Conservation (phyloP, 2,797 vertebrate genomes). For the Alauda arvensis region DNA sequence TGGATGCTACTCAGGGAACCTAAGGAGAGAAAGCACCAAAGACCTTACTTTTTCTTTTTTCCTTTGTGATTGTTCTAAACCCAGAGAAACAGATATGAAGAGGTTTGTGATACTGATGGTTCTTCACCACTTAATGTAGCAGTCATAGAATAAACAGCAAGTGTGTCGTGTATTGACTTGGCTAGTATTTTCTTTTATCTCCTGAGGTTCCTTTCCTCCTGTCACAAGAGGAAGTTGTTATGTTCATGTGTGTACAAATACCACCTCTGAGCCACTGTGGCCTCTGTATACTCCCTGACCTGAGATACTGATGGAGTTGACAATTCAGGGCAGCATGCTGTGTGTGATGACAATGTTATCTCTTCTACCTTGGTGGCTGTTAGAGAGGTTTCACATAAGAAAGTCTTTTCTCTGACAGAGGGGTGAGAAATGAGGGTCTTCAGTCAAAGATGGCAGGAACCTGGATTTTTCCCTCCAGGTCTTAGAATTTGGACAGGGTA, state of each 20-base stretch:
- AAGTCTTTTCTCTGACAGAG: neutral
- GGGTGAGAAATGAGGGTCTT: neutral
- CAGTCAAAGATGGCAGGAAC: neutral
- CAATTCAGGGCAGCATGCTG: neutral
- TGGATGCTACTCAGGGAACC: neutral
- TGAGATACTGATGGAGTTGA: neutral
- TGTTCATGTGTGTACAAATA: neutral
- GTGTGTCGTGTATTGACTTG: neutral
- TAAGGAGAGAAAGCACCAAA: neutral
- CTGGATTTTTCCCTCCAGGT: neutral
- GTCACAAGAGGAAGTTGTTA: neutral
- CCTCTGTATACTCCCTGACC: neutral
- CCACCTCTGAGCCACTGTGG: neutral
- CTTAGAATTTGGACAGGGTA: neutral
- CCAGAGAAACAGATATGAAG: neutral
- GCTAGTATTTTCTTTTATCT: neutral
- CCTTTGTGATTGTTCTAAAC: neutral
- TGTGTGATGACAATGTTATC: neutral
- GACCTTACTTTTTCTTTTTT: neutral
- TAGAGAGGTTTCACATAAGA: accelerated
- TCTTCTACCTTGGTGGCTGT: neutral
- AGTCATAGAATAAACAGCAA: neutral
- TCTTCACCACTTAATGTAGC: neutral
- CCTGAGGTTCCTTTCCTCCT: neutral
- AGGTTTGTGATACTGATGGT: neutral